Evolutionary conservation across 1,140 invertebrate genomes (phyloP).

Genomic region (Lasioglossum baleicum): DNA sequence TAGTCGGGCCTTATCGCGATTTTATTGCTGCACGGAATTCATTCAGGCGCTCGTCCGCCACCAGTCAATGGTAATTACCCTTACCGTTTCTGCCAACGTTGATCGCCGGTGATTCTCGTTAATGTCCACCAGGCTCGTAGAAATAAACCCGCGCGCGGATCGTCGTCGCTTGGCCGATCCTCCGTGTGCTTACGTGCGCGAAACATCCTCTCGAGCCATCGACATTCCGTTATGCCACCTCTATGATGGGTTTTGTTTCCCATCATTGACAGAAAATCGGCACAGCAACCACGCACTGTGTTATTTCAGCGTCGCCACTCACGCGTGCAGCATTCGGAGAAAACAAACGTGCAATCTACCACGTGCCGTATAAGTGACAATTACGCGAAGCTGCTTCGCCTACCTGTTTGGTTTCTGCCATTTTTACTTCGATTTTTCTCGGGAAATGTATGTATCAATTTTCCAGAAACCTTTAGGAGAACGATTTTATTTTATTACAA

Average conservation of each 20-base stretch:
- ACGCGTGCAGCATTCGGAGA: too few relatives aligned
- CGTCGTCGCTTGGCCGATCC: slow-evolving; percentile 5
- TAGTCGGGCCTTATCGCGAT: slow-evolving; percentile 73
- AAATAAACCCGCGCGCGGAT: slow-evolving; percentile 34
- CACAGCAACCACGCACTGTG: slow-evolving; percentile 1
- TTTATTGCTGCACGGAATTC: slow-evolving; percentile 75
- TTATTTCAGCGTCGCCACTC: neutral
- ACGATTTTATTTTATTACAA: too few relatives aligned
- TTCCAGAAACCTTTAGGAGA: too few relatives aligned
- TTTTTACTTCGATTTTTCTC: too few relatives aligned
- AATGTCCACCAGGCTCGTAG: slow-evolving; percentile 34
- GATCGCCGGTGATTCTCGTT: slow-evolving; percentile 60
- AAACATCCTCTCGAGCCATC: slow-evolving; percentile 21
- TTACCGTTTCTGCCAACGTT: slow-evolving; percentile 55
- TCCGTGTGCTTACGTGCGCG: too few relatives aligned
- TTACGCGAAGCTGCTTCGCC: too few relatives aligned
- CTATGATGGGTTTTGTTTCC: slow-evolving; percentile 52
- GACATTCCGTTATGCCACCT: slow-evolving; percentile 52
- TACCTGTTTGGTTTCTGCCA: too few relatives aligned
- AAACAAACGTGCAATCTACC: too few relatives aligned
- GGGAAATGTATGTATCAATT: too few relatives aligned
- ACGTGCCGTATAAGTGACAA: too few relatives aligned
- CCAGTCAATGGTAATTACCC: slow-evolving; percentile 64
- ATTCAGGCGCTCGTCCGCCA: slow-evolving; percentile 68
- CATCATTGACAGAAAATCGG: slow-evolving; percentile 22